Evolutionary conservation across 2,797 vertebrate genomes (phyloP), one percentile per base, ranked within the genome.

Genomic region (Choloepus didactylus): DNA sequence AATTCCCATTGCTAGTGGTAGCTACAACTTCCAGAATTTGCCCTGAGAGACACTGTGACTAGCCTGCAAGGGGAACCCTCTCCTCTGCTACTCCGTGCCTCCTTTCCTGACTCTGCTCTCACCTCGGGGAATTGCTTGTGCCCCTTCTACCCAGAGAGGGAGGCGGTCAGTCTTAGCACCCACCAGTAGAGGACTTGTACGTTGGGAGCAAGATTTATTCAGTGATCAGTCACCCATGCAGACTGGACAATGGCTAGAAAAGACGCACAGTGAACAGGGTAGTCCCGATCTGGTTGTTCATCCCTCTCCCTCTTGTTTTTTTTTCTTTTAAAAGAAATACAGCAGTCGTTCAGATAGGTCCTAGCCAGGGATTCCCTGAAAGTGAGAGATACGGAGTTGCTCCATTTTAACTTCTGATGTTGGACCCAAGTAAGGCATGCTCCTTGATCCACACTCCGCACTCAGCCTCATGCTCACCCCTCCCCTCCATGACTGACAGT

Each of bases 401-500:
- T 92, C 35, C 59, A 64, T 67, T 92, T 95, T 67, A 72, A 60
- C 19, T 83, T 46, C 35, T 89, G 67, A 38, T 91, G 54, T 27
- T 72, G 44, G 51, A 89, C 56, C 72, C 29, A 8, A 1, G 9
- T 3, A 64, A 77, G 54, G 38, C 90, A 2, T 66, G 31, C 35
- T 94, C 62, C 62, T 81, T 83, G 80, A 93, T 82, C 59, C 19
- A 76, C 54, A 83, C 27, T 60, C 62, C 62, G 66, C 18, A 46
- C n/a, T 70, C 41, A 84, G 93, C 31, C 21, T 87, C 6, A 0
- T 87, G 44, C 70, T 93, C 46, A 81, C 56, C 88, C 54, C 51
- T 89, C 70, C 66, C 64, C 62, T 92, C 75, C 9, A 41, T 77
- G 92, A 94, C 82, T 93, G 96, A 95, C 87, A 91, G 92, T 89